phyloP scores from a whole-genome alignment of 2,113 vertebrate species.

The Tichodroma muraria region DNA sequence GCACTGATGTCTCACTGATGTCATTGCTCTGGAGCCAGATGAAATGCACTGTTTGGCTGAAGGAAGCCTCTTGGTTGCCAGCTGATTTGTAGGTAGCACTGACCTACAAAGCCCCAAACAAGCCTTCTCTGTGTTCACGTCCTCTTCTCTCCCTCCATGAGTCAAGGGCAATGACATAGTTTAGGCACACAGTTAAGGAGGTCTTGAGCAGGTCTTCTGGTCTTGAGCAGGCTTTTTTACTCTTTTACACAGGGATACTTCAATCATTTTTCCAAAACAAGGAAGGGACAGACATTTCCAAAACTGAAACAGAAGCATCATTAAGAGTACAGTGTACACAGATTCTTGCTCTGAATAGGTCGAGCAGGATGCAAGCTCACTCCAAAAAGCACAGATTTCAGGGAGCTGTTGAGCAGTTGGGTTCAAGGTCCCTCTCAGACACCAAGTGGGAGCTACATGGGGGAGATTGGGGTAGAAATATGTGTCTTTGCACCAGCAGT shows the following conservation, averaged over 20 bases:
- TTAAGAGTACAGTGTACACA: not conserved
- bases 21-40: not conserved
- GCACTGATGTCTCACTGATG: not conserved
- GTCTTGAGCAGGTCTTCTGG: too few species aligned
- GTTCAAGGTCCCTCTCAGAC: not conserved
- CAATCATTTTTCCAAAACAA: not conserved
- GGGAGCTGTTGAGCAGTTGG: not conserved
- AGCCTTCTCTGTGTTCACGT: not conserved
- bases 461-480: not conserved
- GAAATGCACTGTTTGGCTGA: not conserved
- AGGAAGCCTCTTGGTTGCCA: not conserved
- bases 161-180: not conserved
- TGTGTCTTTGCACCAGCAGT: not conserved
- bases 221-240: not conserved
- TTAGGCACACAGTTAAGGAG: not conserved
- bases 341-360: not conserved
- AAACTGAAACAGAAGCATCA: not conserved
- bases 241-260: not conserved
- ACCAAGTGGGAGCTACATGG: rapidly evolving
- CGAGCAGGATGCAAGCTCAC: not conserved
- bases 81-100: not conserved
- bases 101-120: not conserved
- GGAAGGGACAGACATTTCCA: not conserved
- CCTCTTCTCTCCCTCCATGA: not conserved
- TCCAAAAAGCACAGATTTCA: not conserved